Evolutionary conservation across 2,797 vertebrate species (phyloP).

Genomic region (Macrochelys suwanniensis): DNA sequence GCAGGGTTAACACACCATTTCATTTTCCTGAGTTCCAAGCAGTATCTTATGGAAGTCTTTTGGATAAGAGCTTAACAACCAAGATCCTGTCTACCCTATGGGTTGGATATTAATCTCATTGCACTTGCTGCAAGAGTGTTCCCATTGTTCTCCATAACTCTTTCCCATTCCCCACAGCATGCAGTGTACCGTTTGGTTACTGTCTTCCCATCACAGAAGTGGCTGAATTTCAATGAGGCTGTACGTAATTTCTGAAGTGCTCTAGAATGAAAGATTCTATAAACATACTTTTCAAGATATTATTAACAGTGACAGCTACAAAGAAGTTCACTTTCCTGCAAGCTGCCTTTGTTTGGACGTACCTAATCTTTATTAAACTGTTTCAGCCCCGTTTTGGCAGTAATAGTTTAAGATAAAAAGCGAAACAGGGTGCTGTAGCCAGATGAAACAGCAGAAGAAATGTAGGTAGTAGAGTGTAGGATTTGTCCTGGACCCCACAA

Average conservation of each 20-base stretch:
- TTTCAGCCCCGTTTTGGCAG: background rate
- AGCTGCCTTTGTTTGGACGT: background rate
- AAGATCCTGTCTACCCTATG: background rate
- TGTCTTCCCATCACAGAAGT: rapidly evolving
- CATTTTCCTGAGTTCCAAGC: background rate
- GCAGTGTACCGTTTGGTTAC: background rate
- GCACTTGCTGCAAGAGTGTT: rapidly evolving
- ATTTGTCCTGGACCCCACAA: background rate
- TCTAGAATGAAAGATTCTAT: background rate
- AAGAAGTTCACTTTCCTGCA: background rate
- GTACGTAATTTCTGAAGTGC: background rate
- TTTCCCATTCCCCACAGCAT: background rate
- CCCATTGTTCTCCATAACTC: background rate
- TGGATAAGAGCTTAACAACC: background rate
- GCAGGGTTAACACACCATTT: background rate
- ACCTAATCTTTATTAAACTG: background rate
- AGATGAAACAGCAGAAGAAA: background rate
- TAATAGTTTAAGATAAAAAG: background rate
- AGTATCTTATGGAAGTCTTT: background rate
- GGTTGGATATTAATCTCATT: background rate
- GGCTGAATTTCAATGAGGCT: background rate
- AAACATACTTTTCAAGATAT: background rate
- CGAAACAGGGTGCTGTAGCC: rapidly evolving
- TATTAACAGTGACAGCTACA: background rate
- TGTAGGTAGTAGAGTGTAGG: background rate